Conservation (phyloP, 2,888 invertebrate species). For the Campaea margaritaria region DNA sequence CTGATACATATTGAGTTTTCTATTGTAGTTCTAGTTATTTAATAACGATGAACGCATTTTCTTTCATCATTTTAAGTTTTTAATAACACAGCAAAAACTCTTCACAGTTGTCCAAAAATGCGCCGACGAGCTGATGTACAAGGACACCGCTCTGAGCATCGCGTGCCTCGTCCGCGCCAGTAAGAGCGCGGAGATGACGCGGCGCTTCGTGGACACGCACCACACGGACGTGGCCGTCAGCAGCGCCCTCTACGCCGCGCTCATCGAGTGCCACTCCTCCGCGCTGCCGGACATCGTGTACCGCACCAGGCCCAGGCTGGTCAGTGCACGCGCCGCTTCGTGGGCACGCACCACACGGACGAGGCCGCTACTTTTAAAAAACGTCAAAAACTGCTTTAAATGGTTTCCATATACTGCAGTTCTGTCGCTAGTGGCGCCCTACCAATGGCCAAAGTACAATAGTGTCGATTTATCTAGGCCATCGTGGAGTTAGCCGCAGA, state of each 20-base stretch:
- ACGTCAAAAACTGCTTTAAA: no score
- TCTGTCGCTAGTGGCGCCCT: no score
- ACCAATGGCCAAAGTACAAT: no score
- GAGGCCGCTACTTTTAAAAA: no score
- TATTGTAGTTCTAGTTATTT: no score
- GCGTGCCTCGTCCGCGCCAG: slow-evolving; percentile 57
- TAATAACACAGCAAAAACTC: no score
- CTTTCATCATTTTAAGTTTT: background rate
- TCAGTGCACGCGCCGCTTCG: slow-evolving; percentile 36
- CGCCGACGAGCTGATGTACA: slow-evolving; percentile 63
- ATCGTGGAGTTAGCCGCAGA: no score
- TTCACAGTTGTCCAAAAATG: slow-evolving; percentile 67
- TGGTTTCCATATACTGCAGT: no score
- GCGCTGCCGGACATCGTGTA: slow-evolving; percentile 65
- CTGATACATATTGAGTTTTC: no score
- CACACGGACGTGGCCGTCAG: slow-evolving; percentile 51
- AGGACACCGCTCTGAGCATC: slow-evolving; percentile 68
- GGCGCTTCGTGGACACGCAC: slow-evolving; percentile 34
- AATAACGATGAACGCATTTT: no score
- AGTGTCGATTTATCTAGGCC: no score
- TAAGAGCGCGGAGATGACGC: slow-evolving; percentile 10
- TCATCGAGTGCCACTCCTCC: slow-evolving; percentile 58
- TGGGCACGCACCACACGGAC: slow-evolving; percentile 41
- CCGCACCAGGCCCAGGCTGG: slow-evolving; percentile 56
- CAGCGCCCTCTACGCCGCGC: slow-evolving; percentile 67